These are phyloP conservation scores for Laupala kohalensis DNA, from an alignment of 1,140 invertebrate species.

Conservation along the genomic window DNA sequence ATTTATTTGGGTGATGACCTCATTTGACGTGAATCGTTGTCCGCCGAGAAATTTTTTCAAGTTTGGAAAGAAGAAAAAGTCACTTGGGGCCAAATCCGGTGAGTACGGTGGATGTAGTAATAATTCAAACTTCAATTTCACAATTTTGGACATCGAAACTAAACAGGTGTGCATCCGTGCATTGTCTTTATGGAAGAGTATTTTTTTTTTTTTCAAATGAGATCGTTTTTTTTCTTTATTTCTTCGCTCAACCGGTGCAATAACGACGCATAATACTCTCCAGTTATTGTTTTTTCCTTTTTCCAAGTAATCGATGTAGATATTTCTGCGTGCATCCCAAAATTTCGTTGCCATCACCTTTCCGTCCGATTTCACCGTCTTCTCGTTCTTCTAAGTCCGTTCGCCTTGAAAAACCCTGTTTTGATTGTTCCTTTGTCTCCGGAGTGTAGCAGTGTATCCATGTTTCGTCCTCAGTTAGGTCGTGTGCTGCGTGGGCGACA, in stretches of 20 bases:
- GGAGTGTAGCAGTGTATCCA: conserved; percentile 25
- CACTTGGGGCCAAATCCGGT: conserved; percentile 29
- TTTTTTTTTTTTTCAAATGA: conserved; percentile 25
- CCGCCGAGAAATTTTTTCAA: conserved; percentile 7
- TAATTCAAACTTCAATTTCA: conserved; percentile 28
- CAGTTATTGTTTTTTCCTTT: conserved; percentile 14
- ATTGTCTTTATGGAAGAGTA: conserved; percentile 28
- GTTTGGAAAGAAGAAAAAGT: conserved; percentile 26
- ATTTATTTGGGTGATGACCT: conserved; percentile 15
- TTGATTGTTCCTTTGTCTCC: conserved; percentile 26
- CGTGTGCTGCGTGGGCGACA: too few species aligned
- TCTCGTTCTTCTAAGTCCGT: conserved; percentile 19
- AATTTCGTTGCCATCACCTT: conserved; percentile 22
- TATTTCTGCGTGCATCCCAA: conserved; percentile 16
- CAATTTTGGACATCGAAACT: conserved; percentile 23
- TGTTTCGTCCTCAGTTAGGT: conserved; percentile 18
- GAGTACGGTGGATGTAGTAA: conserved; percentile 32
- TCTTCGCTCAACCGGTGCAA: conserved; percentile 16
- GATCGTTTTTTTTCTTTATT: conserved; percentile 23
- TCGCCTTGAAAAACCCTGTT: conserved; percentile 18
- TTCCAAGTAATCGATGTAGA: conserved; percentile 15
- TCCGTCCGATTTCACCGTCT: conserved; percentile 21
- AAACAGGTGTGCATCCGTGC: conserved; percentile 23
- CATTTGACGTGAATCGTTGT: conserved; percentile 12
- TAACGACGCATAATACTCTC: conserved; percentile 17